phyloP scores from a whole-genome alignment of 2,113 vertebrate species.

The Labrus mixtus region DNA sequence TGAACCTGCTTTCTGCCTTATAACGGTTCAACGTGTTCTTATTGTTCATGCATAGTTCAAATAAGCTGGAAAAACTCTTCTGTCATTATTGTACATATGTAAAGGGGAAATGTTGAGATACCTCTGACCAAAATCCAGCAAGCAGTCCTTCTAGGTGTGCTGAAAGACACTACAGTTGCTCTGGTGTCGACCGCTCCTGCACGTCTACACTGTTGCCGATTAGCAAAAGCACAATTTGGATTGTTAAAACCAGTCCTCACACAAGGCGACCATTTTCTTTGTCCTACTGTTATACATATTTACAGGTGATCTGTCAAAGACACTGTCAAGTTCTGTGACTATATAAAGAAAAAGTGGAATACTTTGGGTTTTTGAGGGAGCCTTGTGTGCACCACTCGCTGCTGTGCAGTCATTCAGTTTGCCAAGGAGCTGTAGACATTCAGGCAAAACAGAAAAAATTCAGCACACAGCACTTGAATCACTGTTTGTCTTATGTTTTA shows the following conservation, averaged over 20 bases:
- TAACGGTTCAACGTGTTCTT: conserved; percentile 51
- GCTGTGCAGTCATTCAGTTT: conserved; percentile 57
- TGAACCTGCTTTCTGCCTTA: conserved; percentile 82
- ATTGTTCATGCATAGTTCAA: conserved; percentile 33
- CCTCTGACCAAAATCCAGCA: conserved; percentile 73
- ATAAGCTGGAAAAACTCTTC: conserved; percentile 70
- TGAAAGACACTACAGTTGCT: conserved; percentile 57
- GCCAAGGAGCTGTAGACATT: conserved; percentile 58
- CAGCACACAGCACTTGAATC: conserved; percentile 69
- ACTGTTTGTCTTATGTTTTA: conserved; percentile 67
- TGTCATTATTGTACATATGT: conserved; percentile 57
- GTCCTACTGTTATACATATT: conserved; percentile 24
- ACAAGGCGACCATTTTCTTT: conserved; percentile 46
- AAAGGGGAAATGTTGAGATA: conserved; percentile 61
- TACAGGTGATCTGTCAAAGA: conserved; percentile 56
- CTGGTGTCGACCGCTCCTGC: conserved; percentile 39
- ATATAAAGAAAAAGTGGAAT: conserved; percentile 5
- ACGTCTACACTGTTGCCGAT: conserved; percentile 65
- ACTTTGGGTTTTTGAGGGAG: conserved; percentile 16
- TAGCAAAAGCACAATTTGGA: conserved; percentile 80
- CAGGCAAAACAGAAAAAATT: conserved; percentile 46
- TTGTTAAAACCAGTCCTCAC: conserved; percentile 57
- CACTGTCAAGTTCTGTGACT: conserved; percentile 56
- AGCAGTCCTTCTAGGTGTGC: conserved; percentile 50
- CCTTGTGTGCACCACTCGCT: conserved; percentile 11